Base-by-base conservation (phyloP, 2,797 vertebrate genomes). In the Notoglanidium macrostoma region DNA sequence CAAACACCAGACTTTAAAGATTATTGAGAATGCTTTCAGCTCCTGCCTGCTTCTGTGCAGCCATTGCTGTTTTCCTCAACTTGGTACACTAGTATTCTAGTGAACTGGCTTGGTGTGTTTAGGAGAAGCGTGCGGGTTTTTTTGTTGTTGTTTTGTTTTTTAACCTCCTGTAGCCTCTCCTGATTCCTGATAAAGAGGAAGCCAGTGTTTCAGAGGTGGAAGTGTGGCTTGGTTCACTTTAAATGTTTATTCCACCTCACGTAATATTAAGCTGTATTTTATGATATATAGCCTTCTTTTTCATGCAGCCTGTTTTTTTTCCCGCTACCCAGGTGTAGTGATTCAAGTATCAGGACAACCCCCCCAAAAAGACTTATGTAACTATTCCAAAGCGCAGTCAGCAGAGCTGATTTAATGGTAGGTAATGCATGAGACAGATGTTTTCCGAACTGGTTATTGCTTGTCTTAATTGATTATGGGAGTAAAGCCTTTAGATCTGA, bases 141-240 rank as follows among this genome's bases (percentile, higher is more conserved):
- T 40, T 23, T 49, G 5, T 9, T 40, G 19, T 40, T 9, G 19
- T 72, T 21, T 32, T 78, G 6, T 35, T 3, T 11, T 70, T 40
- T 8, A 54, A 77, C 29, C 5, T 15, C 23, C 6, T 6, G 49
- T 46, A 55, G 51, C 21, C 17, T 63, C 3, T 63, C 23, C 79
- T 63, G 57, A 63, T 81, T 63, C 59, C 79, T 81, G 14, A 8
- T 63, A 63, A 46, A 81, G 59, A 46, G 78, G 78, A 81, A 81
- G 35, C 35, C 3, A 9, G 55, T 63, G 23, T 81, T 81, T 81
- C 32, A 46, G 59, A 63, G 57, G 79, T 81, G 57, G 79, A 81
- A 81, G 57, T 81, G 35, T n/a, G 40, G 23, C 19, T 23, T 11
- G n/a, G 15, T 77, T 54, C 26, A 26, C 26, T 59, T 14, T 79